These are phyloP conservation scores for Alentia gelatinosa DNA, from an alignment of 2,888 invertebrate species.

Conservation along the genomic window DNA sequence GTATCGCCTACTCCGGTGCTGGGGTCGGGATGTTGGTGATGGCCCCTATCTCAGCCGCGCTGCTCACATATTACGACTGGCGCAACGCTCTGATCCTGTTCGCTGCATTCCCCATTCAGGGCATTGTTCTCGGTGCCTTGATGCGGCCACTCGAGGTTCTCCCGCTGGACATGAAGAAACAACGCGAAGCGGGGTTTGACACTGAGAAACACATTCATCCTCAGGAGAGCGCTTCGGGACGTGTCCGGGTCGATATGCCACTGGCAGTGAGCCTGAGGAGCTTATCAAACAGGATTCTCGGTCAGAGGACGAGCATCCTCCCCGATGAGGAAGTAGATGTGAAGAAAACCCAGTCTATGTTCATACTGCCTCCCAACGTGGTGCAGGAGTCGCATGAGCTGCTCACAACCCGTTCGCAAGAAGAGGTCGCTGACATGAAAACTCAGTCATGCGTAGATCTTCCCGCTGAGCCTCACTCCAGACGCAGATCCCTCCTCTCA, in stretches of 20 bases:
- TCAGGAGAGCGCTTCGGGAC: background rate
- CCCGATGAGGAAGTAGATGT: background rate
- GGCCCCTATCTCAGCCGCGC: slow-evolving; percentile 87
- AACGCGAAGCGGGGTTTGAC: background rate
- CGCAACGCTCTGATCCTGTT: slow-evolving; percentile 85
- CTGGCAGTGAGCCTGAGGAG: too few species aligned
- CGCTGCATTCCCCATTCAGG: slow-evolving; percentile 89
- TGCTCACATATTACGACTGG: slow-evolving; percentile 88
- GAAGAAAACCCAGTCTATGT: background rate
- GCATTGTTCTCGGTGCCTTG: slow-evolving; percentile 88
- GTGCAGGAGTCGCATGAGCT: background rate
- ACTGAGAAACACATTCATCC: too few species aligned
- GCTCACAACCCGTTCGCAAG: background rate
- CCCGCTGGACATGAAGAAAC: background rate
- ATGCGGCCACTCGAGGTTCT: slow-evolving; percentile 88
- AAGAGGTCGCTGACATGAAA: background rate
- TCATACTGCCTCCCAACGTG: background rate
- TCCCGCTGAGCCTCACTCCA: background rate
- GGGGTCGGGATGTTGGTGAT: slow-evolving; percentile 96
- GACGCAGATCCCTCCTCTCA: background rate
- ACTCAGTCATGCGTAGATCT: slow-evolving; percentile 31
- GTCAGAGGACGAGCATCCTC: background rate
- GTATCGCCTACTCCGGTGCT: slow-evolving; percentile 96
- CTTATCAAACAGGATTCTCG: background rate
- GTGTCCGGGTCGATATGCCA: background rate